Evolutionary conservation across 2,888 invertebrate species (phyloP).

Genomic region (Labia minor): DNA sequence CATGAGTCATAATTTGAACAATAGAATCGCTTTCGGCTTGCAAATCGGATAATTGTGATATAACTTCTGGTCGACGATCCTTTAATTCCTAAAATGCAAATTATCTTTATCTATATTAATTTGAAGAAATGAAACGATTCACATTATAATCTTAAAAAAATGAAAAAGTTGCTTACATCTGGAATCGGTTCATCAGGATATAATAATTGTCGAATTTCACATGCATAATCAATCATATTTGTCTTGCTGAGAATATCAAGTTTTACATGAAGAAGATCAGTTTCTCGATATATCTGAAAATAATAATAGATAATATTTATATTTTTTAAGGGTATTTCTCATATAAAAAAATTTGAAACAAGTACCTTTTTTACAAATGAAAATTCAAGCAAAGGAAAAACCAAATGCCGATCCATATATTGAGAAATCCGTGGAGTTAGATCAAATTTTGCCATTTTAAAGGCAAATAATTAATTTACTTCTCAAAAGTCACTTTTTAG

Average conservation of each 20-base stretch:
- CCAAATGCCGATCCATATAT: conserved; percentile 93
- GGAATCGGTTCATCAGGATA: conserved; percentile 48
- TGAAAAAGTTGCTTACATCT: neutral
- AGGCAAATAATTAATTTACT: too few relatives aligned
- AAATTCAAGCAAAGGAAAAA: conserved; percentile 94
- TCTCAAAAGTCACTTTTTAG: too few relatives aligned
- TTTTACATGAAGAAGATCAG: conserved; percentile 83
- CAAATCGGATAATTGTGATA: conserved; percentile 71
- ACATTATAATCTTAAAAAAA: too few relatives aligned
- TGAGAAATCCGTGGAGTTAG: conserved; percentile 86
- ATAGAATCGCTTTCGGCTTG: conserved; percentile 83
- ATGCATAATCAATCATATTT: conserved; percentile 98
- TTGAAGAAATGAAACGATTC: too few relatives aligned
- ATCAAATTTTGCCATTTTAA: conserved; percentile 78
- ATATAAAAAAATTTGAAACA: conserved; percentile 26
- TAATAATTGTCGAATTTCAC: conserved; percentile 82
- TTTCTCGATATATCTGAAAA: conserved; percentile 83
- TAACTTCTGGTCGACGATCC: conserved; percentile 64
- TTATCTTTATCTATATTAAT: too few relatives aligned
- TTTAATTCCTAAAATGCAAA: conserved; percentile 55
- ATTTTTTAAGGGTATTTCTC: neutral
- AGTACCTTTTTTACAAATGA: conserved; percentile 89
- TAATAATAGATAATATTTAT: conserved; percentile 21
- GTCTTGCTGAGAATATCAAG: conserved; percentile 91
- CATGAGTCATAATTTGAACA: conserved; percentile 74